Base-by-base conservation (phyloP, 2,797 vertebrate genomes). In the Staurois parvus region DNA sequence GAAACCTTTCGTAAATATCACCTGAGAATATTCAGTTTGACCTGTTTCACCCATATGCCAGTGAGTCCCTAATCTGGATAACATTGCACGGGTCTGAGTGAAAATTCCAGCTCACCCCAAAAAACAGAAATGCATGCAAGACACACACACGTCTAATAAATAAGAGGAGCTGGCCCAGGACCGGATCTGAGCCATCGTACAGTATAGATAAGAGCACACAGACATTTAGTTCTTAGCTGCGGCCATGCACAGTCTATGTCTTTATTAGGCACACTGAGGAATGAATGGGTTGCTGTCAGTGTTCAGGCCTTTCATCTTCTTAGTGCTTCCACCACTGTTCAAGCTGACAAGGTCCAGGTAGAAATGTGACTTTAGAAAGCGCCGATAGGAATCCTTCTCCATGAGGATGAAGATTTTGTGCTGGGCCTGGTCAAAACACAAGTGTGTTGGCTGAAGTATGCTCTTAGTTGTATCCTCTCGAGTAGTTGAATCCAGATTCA, bases 361-460 rank as follows among this genome's bases (percentile, higher is more conserved):
- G 88, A 95, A 93, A 68, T 91, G 93, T 68, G 97, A 99, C 85
- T 94, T 95, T 79, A 99, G 96, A 89, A 99, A 99, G 21, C 97
- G 96, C 77, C 95, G 94, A 89, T 98, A 98, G 0, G 97, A 98
- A 94, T 99, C 98, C 88, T 98, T 98, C 89, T 98, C 96, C 98
- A 99, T 98, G 84, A 99, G 91, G 9, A 89, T 94, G 90, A 96
- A 97, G 89, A 99, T 97, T 93, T 95, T 96, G 89, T 91, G 95
- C 92, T 99, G 97, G 8, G 98, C 97, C 34, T 96, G 94, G 0
- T 96, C 93, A 15, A 98, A 99, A 89, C 96, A 97, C 9, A 91
- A 91, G 1, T 88, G 88, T 0, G 94, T 94, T 62, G 95, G 93
- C 6, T 89, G 92, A 74, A 94, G 88, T 1, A 98, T 59, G 19